These are phyloP conservation scores for Chironomus striatipennis DNA, from an alignment of 1,140 invertebrate genomes.

Conservation along the genomic window DNA sequence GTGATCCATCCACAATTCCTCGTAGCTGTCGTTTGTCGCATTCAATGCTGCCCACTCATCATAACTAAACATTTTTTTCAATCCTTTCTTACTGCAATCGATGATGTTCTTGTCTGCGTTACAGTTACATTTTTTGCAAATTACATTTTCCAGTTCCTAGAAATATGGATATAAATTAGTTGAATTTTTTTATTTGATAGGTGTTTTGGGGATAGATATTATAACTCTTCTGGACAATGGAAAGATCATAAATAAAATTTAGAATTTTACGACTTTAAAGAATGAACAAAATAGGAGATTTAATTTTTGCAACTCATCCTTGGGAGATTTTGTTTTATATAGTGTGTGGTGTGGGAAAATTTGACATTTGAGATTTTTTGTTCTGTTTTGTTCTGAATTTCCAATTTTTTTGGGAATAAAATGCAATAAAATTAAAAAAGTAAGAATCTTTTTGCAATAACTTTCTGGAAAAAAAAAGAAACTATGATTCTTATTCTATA, in stretches of 20 bases:
- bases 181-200: background rate
- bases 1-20: conserved; percentile 34
- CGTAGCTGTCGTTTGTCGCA: conserved; percentile 38
- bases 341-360: too few relatives aligned
- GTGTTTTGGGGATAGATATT: background rate
- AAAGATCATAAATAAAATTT: background rate
- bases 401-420: too few relatives aligned
- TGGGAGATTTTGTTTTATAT: too few relatives aligned
- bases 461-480: too few relatives aligned
- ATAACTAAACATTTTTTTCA: conserved; percentile 31
- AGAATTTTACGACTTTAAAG: background rate
- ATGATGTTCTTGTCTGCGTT: conserved; percentile 30
- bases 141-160: conserved; percentile 25
- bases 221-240: background rate
- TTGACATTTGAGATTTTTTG: too few relatives aligned
- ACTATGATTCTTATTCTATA: too few relatives aligned
- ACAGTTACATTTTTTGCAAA: conserved; percentile 38
- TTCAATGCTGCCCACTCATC: conserved; percentile 40
- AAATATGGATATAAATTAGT: background rate
- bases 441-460: too few relatives aligned
- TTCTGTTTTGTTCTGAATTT: too few relatives aligned
- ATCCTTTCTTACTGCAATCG: conserved; percentile 34
- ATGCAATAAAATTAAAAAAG: too few relatives aligned
- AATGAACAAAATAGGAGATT: background rate
- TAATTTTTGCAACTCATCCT: background rate